These are phyloP conservation scores for Zingel zingel DNA, from an alignment of 2,113 vertebrate species.

Conservation along the genomic window DNA sequence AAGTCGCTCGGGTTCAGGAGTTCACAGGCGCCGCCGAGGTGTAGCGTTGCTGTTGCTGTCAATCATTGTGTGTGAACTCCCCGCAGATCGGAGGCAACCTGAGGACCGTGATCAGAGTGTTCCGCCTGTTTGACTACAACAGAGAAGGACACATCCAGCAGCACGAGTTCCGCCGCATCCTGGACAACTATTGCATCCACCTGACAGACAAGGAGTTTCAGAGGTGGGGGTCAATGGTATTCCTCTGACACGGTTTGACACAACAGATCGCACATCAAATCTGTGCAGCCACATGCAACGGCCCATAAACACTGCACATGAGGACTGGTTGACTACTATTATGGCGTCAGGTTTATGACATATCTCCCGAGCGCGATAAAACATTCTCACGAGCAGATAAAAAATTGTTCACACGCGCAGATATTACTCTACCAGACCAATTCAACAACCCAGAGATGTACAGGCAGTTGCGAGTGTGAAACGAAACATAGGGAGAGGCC, in stretches of 20 bases:
- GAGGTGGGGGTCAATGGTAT: slow-evolving; percentile 51
- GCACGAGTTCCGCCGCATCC: slow-evolving; percentile 60
- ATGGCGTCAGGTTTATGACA: too few species aligned
- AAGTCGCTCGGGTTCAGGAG: slow-evolving; percentile 37
- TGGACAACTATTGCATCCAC: slow-evolving; percentile 75
- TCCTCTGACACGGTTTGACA: slow-evolving; percentile 9
- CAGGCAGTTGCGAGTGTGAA: too few species aligned
- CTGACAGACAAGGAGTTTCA: slow-evolving; percentile 76
- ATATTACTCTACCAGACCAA: too few species aligned
- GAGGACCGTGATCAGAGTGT: slow-evolving; percentile 72
- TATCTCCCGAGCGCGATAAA: too few species aligned
- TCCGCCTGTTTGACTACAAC: slow-evolving; percentile 78
- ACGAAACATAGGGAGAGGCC: too few species aligned
- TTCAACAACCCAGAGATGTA: too few species aligned
- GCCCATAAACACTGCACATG: background rate
- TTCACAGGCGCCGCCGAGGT: slow-evolving; percentile 34
- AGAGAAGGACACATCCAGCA: slow-evolving; percentile 61
- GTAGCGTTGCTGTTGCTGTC: slow-evolving; percentile 34
- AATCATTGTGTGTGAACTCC: slow-evolving; percentile 37
- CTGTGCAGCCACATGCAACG: background rate
- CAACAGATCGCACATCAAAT: background rate
- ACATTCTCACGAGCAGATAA: too few species aligned
- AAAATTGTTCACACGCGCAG: too few species aligned
- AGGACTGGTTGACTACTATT: background rate
- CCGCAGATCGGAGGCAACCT: slow-evolving; percentile 80